Evolutionary conservation across 2,797 vertebrate species (phyloP).

Genomic region (Botia almorhae): DNA sequence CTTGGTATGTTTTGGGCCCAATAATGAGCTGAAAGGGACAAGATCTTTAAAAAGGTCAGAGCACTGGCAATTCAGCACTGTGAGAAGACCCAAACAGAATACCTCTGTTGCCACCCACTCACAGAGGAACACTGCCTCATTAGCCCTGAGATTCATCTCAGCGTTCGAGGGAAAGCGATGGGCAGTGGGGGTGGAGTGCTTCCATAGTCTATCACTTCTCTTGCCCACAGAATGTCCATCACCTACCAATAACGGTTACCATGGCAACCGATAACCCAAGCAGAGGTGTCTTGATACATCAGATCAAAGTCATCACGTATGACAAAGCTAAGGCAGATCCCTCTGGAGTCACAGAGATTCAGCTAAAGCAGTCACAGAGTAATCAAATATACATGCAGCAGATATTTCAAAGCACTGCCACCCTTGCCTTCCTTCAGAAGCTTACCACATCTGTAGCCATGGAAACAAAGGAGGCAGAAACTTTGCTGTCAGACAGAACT

Average conservation of each 20-base stretch:
- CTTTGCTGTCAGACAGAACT: conserved; percentile 46
- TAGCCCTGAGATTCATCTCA: conserved; percentile 51
- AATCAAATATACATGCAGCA: conserved; percentile 52
- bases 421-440: conserved; percentile 5
- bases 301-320: conserved; percentile 50
- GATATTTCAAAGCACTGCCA: conserved; percentile 45
- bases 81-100: conserved; percentile 34
- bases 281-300: conserved; percentile 40
- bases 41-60: conserved; percentile 36
- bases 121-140: conserved; percentile 44
- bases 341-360: conserved; percentile 26
- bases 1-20: background rate
- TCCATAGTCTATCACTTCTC: conserved; percentile 32
- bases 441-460: conserved; percentile 57
- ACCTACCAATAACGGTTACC: conserved; percentile 53
- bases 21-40: conserved; percentile 8
- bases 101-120: conserved; percentile 29
- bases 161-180: conserved; percentile 8
- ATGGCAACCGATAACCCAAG: conserved; percentile 55
- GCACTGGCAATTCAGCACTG: conserved; percentile 17
- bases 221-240: conserved; percentile 51
- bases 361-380: conserved; percentile 25
- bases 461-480: conserved; percentile 58
- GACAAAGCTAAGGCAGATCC: conserved; percentile 42
- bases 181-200: conserved; percentile 21